Percentiles rank a stretch among this genome's conserved stretches.
These are phyloP conservation scores for Ianthella basta DNA, from an alignment of 37 sponge, comb jelly and placozoan species.

Conservation along the genomic window DNA sequence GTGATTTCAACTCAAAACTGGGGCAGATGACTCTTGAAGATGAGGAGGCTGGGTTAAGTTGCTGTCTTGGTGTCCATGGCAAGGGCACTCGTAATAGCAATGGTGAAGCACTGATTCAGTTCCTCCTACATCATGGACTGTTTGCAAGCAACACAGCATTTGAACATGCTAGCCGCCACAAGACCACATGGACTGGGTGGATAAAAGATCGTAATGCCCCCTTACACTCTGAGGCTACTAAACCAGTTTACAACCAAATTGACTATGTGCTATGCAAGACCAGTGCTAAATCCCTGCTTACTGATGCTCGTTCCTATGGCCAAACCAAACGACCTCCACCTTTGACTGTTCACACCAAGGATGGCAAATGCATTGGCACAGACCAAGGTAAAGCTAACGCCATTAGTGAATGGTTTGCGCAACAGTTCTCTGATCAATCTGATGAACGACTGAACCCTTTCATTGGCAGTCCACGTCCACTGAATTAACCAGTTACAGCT, in stretches of 20 bases:
- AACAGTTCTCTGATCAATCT: too few species aligned
- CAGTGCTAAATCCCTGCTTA: conserved; percentile 2
- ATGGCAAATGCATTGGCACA: too few species aligned
- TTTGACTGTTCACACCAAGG: too few species aligned
- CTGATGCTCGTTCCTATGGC: conserved; percentile 25
- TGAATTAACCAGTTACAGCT: too few species aligned
- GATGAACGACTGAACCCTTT: too few species aligned
- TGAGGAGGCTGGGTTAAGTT: conserved; percentile 8
- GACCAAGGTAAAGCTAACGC: too few species aligned
- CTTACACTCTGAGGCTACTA: not conserved
- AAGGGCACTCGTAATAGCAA: conserved; percentile 2
- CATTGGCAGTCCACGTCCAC: too few species aligned
- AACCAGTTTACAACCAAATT: conserved; percentile 20
- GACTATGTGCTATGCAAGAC: conserved; percentile 18
- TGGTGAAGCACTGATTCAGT: conserved; percentile 30
- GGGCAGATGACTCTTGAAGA: not conserved
- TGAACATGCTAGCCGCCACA: not conserved
- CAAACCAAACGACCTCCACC: too few species aligned
- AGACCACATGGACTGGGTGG: conserved; percentile 12
- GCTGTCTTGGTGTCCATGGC: conserved; percentile 7
- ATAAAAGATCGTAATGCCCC: conserved; percentile 4
- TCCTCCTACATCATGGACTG: conserved; percentile 9
- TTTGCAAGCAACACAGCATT: conserved; percentile 7
- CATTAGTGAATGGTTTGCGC: too few species aligned
- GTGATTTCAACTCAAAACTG: conserved; percentile 23